Conservation (phyloP, 2,113 vertebrate species). For the Odocoileus virginianus region DNA sequence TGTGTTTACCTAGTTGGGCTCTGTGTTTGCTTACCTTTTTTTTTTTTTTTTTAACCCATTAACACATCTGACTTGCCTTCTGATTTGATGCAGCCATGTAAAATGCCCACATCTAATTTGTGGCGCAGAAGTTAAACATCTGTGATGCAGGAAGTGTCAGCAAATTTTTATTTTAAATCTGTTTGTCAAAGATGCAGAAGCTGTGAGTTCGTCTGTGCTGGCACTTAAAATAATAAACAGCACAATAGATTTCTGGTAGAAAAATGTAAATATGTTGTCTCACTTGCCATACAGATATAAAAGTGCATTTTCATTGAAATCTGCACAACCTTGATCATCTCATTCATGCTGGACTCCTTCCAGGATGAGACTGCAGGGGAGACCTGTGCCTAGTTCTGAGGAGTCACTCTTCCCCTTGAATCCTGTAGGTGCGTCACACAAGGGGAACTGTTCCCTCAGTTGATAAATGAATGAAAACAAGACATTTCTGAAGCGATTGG, state of each 20-base stretch:
- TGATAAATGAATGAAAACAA: conserved; percentile 52
- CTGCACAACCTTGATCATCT: background rate
- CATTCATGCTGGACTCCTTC: conserved; percentile 4
- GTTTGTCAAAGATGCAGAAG: conserved; percentile 54
- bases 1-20: conserved; percentile 78
- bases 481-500: conserved; percentile 35
- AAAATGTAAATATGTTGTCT: conserved; percentile 3
- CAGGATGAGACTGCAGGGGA: conserved; percentile 39
- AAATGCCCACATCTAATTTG: conserved; percentile 69
- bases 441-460: conserved; percentile 57
- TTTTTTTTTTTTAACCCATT: conserved; percentile 69
- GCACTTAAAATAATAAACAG: conserved; percentile 40
- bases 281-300: background rate
- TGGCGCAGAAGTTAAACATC: conserved; percentile 69
- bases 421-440: conserved; percentile 59
- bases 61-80: conserved; percentile 69
- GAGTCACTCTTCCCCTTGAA: conserved; percentile 55
- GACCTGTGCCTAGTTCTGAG: background rate
- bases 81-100: conserved; percentile 57
- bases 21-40: conserved; percentile 70
- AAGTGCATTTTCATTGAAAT: conserved; percentile 52
- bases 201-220: conserved; percentile 49
- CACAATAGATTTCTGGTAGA: background rate
- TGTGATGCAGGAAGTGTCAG: conserved; percentile 71
- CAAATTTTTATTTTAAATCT: conserved; percentile 72